Evolutionary conservation across 2,113 vertebrate genomes (phyloP), one percentile per base, ranked within the genome.

Genomic region (Narcine bancroftii): DNA sequence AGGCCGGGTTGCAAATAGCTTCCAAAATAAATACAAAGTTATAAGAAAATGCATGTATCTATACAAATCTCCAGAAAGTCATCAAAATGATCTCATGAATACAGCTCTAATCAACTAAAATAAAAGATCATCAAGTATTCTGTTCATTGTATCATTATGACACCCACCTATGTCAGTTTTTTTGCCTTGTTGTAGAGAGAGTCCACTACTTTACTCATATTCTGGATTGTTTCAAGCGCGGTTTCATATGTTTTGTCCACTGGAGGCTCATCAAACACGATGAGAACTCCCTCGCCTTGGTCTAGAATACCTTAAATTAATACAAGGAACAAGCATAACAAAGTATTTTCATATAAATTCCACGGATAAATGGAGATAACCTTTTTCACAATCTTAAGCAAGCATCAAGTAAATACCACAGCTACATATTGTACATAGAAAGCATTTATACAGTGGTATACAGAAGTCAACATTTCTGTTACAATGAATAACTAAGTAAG

Each of bases 141-240:
- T 60, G 81, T 87, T n/a, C 53, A 33, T 87, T 0, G 33, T 33
- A 87, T 39, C 60, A 65, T n/a, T 15, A n/a, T 33, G 26, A 60
- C 33, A 94, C 96, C 96, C 94, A 99, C 98, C 98, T 99, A 99
- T 98, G 99, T 99, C 92, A 99, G 95, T 95, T 99, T 99, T 97
- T 99, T 99, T 95, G 99, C 99, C 98, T 99, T 99, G 97, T 99
- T 99, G 98, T 99, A 99, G 95, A 99, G 98, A 17, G 99, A 99
- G 96, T 99, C 99, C 97, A 99, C 99, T 93, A 99, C 99, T 98
- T 99, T 99, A 95, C 99, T 99, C 99, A 99, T 99, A 94, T 99
- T 99, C 96, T 99, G 99, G 95, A 99, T 99, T 26, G 98, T 99
- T 96, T 99, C 99, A 93, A 99, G 97, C 94, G 99, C 98, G 72